A percentile compares a stretch with the other conserved stretches of the same genome.
Evolutionary conservation across 2,113 vertebrate genomes (phyloP).

Genomic region (Sylvilagus bachmani): DNA sequence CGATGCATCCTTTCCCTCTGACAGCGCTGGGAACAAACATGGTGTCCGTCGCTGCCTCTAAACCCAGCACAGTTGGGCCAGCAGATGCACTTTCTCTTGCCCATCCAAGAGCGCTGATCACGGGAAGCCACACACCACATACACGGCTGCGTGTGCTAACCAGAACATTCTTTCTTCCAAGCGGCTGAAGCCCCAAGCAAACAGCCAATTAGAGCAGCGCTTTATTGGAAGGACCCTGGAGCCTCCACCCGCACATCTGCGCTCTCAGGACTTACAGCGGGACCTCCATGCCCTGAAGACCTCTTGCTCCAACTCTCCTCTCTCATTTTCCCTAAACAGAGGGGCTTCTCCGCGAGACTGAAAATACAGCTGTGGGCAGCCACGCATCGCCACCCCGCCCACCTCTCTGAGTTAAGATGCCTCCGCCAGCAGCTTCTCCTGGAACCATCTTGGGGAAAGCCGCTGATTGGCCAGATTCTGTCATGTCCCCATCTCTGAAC

Average conservation of each 20-base stretch:
- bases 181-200: not conserved
- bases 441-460: not conserved
- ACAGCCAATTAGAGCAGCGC: no score
- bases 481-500: not conserved
- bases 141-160: accelerated
- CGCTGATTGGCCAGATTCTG: constrained; percentile 2
- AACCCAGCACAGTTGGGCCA: not conserved
- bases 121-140: not conserved
- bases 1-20: no score
- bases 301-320: not conserved
- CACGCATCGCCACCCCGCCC: not conserved
- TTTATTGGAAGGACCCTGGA: not conserved
- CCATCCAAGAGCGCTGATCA: not conserved
- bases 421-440: not conserved
- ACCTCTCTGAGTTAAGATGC: not conserved
- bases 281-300: not conserved
- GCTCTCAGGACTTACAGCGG: not conserved
- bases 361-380: not conserved
- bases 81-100: not conserved
- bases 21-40: not conserved
- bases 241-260: not conserved
- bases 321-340: not conserved
- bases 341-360: not conserved
- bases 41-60: not conserved
- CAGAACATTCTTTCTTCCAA: not conserved